These are phyloP conservation scores for Aphidoletes aphidimyza DNA, from an alignment of 2,888 invertebrate genomes.

Conservation along the genomic window DNA sequence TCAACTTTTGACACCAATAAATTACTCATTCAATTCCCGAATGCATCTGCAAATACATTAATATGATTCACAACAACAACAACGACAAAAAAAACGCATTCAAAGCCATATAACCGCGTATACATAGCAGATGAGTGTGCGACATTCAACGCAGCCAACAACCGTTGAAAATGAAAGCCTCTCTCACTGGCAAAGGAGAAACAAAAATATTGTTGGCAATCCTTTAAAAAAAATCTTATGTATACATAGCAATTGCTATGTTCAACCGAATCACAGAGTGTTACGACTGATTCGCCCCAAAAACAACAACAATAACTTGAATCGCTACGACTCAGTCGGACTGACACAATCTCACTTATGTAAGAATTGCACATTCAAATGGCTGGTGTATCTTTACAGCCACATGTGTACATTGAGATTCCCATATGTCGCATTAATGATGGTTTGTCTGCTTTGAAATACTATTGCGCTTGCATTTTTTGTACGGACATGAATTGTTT, in stretches of 20 bases:
- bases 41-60: too few relatives aligned
- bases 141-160: not conserved
- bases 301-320: too few relatives aligned
- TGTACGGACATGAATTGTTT: not conserved
- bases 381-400: not conserved
- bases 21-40: too few relatives aligned
- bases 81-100: not conserved
- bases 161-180: not conserved
- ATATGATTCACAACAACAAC: too few relatives aligned
- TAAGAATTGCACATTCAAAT: not conserved
- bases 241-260: too few relatives aligned
- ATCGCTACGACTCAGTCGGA: too few relatives aligned
- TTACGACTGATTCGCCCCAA: too few relatives aligned
- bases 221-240: not conserved
- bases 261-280: too few relatives aligned
- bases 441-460: not conserved
- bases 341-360: not conserved
- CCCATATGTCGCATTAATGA: constrained; percentile 1
- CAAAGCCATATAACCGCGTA: too few relatives aligned
- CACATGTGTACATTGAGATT: too few relatives aligned
- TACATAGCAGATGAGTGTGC: not conserved
- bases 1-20: too few relatives aligned
- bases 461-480: not conserved
- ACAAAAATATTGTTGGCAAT: not conserved
- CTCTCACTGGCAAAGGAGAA: too few relatives aligned